Conservation (phyloP, 2,113 vertebrate species). For the Muntiacus muntjak region DNA sequence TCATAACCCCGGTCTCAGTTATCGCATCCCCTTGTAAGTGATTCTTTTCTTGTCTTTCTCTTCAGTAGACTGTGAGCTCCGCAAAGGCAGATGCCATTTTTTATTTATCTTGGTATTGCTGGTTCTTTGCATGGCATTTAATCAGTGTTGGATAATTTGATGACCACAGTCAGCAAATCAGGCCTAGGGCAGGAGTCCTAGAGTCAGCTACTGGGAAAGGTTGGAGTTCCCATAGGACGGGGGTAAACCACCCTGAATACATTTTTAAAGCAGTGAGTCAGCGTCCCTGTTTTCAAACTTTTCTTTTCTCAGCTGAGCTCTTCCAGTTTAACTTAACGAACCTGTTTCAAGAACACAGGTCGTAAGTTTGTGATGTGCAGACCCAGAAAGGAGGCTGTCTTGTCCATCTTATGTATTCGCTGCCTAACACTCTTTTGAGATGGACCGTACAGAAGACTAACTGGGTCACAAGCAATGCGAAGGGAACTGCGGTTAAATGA, state of each 20-base stretch:
- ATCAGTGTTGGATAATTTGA: background rate
- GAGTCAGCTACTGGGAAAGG: background rate
- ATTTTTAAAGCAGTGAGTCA: background rate
- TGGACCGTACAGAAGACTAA: background rate
- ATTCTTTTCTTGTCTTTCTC: background rate
- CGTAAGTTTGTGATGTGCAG: background rate
- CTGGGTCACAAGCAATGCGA: background rate
- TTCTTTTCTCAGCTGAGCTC: background rate
- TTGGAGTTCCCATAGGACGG: background rate
- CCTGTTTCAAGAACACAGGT: background rate
- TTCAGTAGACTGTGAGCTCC: background rate
- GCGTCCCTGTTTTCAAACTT: background rate
- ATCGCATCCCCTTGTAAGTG: rapidly evolving
- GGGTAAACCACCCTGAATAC: background rate
- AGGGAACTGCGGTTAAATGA: background rate
- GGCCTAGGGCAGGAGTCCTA: background rate
- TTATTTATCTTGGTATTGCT: background rate
- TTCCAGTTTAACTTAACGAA: background rate
- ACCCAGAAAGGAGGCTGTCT: background rate
- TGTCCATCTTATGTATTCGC: background rate
- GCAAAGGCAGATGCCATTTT: background rate
- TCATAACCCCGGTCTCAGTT: background rate
- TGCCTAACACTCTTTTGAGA: background rate
- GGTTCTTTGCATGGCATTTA: background rate
- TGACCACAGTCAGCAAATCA: background rate